Evolutionary conservation across 2,888 invertebrate species (phyloP), one percentile per base, ranked within the genome.

Genomic region (Hedychridium roseum): DNA sequence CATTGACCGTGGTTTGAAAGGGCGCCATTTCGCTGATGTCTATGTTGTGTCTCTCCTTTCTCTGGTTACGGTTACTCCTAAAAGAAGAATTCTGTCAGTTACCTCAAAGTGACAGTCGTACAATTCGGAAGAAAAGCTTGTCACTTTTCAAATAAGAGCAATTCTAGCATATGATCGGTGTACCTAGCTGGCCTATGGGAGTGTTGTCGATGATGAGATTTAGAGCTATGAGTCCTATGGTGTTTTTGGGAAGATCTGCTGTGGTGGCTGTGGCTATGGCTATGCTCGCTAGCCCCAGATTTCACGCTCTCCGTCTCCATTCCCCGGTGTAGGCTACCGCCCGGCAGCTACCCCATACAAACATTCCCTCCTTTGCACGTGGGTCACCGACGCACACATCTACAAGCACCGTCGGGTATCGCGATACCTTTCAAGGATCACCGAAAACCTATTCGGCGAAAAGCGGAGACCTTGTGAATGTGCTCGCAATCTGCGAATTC

Each of bases 221-320:
- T 75, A 36, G 61, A 66, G 53, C 62, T 67, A 37, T 74, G 74
- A 21, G 69, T 65, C 38, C 75, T 63, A 62, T 75, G 73, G 51
- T 76, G 74, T 59, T 76, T 76, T 47, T 70, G 68, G 45, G 76
- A 76, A 57, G 60, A 60, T 35, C 74, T 71, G 54, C 73, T 75
- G 50, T 75, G 74, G 55, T 74, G 74, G 71, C 75, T 88, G 74
- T 91, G 88, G 81, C 75, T 88, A 74, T 91, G 88, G 81, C 94
- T 94, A 74, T 92, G 86, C 82, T 94, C 94, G 74, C 84, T 85
- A 70, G 84, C 81, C 60, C 82, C 84, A 44, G 95, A 95, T 77
- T 94, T 89, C 71, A 95, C 89, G 69, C 94, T 94, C 84, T 95
- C 95, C 71, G 92, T 93, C 85, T 95, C 95, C 93, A 94, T 94